Percentiles rank a stretch among this genome's conserved stretches.
phyloP scores from a whole-genome alignment of 2,113 vertebrate species.

The Corynorhinus townsendii region DNA sequence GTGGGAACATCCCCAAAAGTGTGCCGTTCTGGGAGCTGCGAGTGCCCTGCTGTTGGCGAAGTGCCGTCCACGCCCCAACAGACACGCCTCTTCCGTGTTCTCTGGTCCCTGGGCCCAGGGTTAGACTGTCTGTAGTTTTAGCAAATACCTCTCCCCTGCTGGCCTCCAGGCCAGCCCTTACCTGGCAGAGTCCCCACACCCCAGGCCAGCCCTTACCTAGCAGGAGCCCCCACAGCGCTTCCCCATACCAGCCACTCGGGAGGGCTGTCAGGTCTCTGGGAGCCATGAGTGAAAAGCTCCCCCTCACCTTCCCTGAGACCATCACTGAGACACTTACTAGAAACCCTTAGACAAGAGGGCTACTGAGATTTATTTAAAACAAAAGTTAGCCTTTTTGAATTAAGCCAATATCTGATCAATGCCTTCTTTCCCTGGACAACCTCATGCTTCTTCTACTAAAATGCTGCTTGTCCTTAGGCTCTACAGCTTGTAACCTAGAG shows the following conservation, averaged over 20 bases:
- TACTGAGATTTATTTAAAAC: not conserved
- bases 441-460: not conserved
- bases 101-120: not conserved
- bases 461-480: not conserved
- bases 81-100: not conserved
- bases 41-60: not conserved
- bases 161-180: not conserved
- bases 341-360: not conserved
- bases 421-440: not conserved
- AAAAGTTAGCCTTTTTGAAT: not conserved
- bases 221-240: not conserved
- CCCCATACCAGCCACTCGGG: not conserved
- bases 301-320: not conserved
- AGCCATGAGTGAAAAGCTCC: accelerated
- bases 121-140: not conserved
- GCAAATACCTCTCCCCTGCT: not conserved
- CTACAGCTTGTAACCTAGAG: not conserved
- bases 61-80: not conserved
- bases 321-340: not conserved
- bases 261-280: not conserved
- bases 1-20: not conserved
- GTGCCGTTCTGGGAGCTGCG: not conserved
- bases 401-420: not conserved
- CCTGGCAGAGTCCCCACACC: not conserved
- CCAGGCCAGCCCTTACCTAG: not conserved